Evolutionary conservation across 2,113 vertebrate genomes (phyloP).

Genomic region (Tachysurus vachellii): DNA sequence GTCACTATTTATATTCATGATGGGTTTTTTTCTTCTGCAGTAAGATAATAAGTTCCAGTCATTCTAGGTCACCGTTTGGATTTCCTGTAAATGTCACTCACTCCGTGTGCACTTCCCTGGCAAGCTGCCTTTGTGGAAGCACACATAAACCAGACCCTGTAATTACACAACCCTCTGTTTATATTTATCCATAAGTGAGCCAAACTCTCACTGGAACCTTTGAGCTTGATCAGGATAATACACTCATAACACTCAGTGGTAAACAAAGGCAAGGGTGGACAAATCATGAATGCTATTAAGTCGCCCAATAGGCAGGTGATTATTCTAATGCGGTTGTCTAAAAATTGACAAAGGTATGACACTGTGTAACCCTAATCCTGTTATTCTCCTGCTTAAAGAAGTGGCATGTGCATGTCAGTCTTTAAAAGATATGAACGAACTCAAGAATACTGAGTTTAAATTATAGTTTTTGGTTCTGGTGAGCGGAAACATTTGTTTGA

Average conservation of each 20-base stretch:
- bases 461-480: not conserved
- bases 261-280: not conserved
- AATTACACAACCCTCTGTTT: slow-evolving; percentile 37
- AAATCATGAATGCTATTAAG: not conserved
- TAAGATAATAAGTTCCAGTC: not conserved
- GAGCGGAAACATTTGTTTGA: not conserved
- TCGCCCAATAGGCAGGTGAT: not conserved
- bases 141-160: slow-evolving; percentile 24
- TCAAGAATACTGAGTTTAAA: not conserved
- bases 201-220: not conserved
- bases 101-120: slow-evolving; percentile 10
- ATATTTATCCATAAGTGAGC: slow-evolving; percentile 15
- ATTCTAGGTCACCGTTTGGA: slow-evolving; percentile 6
- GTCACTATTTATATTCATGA: not conserved
- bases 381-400: not conserved
- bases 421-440: not conserved
- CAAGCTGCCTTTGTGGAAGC: slow-evolving; percentile 5
- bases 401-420: not conserved
- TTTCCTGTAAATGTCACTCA: slow-evolving; percentile 22
- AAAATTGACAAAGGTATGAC: not conserved
- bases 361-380: not conserved
- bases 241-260: not conserved
- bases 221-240: not conserved
- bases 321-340: not conserved
- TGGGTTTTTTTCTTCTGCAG: not conserved